These are phyloP conservation scores for Falco berigora DNA, from an alignment of 2,797 vertebrate species.

Conservation along the genomic window DNA sequence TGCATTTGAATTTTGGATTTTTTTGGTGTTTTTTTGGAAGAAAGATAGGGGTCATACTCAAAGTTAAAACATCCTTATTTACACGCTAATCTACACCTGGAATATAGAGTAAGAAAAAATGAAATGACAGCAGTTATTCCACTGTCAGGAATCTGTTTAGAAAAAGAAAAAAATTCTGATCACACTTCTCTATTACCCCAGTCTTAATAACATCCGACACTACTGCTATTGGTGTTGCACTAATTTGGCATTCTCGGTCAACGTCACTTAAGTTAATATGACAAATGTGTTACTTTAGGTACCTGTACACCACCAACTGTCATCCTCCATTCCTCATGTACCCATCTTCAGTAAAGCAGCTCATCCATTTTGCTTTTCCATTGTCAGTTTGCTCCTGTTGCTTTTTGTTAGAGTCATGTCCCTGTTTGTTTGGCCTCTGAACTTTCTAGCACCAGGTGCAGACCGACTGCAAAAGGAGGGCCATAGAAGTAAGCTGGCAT, in stretches of 20 bases:
- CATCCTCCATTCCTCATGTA: not conserved
- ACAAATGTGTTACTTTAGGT: not conserved
- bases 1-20: not conserved
- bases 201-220: not conserved
- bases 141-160: not conserved
- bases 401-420: not conserved
- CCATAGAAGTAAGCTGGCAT: fast-evolving
- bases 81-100: not conserved
- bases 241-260: not conserved
- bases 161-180: not conserved
- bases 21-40: not conserved
- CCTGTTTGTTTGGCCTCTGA: not conserved
- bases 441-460: not conserved
- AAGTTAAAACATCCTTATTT: not conserved
- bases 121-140: not conserved
- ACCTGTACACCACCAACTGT: not conserved
- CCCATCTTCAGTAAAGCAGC: not conserved
- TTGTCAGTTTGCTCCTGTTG: not conserved
- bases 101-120: not conserved
- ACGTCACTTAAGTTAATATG: not conserved
- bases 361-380: not conserved
- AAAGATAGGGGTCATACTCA: not conserved
- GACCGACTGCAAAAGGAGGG: not conserved
- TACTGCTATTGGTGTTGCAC: not conserved
- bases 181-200: not conserved